Conservation (phyloP, 2,888 invertebrate genomes). For the Drepanosiphum platanoidis region DNA sequence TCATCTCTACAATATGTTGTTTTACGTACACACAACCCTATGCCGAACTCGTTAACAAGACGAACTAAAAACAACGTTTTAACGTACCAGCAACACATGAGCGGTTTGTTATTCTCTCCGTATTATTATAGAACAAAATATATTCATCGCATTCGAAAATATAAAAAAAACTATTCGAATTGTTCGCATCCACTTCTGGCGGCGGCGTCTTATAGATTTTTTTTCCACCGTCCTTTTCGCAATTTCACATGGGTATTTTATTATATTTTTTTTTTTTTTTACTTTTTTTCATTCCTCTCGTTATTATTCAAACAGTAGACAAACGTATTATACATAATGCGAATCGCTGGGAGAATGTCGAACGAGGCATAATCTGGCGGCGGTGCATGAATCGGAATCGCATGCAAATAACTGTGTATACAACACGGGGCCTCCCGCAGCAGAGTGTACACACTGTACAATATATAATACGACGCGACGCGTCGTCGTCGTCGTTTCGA, state of each 20-base stretch:
- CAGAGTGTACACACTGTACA: too few relatives aligned
- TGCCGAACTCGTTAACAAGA: constrained; percentile 41
- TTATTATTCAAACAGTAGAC: neutral
- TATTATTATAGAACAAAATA: neutral
- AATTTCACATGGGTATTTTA: neutral
- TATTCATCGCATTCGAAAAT: neutral
- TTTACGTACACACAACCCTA: neutral
- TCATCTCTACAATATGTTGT: neutral
- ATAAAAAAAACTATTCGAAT: neutral
- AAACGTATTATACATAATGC: neutral
- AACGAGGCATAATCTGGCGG: neutral
- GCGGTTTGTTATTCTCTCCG: neutral
- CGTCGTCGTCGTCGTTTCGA: neutral
- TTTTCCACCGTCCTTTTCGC: neutral
- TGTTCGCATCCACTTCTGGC: neutral
- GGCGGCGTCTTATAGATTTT: neutral
- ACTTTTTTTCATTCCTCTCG: too few relatives aligned
- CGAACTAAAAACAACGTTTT: constrained; percentile 5
- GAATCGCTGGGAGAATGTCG: neutral
- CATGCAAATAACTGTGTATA: neutral
- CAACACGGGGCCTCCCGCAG: neutral
- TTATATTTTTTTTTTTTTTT: too few relatives aligned
- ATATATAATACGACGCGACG: neutral
- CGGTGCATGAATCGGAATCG: neutral
- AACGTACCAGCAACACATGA: neutral